Evolutionary conservation across 2,888 invertebrate genomes (phyloP).

Genomic region (Ornithoptera alexandrae): DNA sequence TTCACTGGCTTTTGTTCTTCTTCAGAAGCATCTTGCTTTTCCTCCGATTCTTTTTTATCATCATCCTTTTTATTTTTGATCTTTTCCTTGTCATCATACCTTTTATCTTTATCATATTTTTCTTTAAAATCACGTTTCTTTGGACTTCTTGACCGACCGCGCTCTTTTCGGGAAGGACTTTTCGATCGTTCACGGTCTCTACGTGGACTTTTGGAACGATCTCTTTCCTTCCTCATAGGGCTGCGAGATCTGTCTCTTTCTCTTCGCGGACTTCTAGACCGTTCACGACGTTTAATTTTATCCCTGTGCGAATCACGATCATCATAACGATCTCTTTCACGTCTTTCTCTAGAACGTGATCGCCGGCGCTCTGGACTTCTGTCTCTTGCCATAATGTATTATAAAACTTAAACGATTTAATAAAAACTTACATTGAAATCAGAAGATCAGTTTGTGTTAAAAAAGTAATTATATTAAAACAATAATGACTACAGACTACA

Average conservation of each 20-base stretch:
- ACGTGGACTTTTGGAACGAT: slow-evolving; percentile 51
- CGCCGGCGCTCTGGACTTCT: slow-evolving; percentile 67
- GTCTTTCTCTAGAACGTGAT: slow-evolving; percentile 68
- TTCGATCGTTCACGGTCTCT: slow-evolving; percentile 47
- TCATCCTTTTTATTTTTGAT: slow-evolving; percentile 60
- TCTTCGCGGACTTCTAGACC: slow-evolving; percentile 63
- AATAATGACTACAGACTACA: background rate
- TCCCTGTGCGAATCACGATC: slow-evolving; percentile 69
- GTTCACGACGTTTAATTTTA: slow-evolving; percentile 63
- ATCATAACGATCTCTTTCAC: slow-evolving; percentile 69
- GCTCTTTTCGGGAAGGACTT: slow-evolving; percentile 54
- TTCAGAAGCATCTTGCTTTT: slow-evolving; percentile 59
- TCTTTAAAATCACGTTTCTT: slow-evolving; percentile 63
- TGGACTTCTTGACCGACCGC: slow-evolving; percentile 61
- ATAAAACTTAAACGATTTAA: background rate
- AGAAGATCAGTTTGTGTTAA: background rate
- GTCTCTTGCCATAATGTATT: slow-evolving; percentile 57
- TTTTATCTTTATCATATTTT: slow-evolving; percentile 48
- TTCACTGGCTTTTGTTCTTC: slow-evolving; percentile 64
- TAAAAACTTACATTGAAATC: background rate
- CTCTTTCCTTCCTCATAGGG: slow-evolving; percentile 57
- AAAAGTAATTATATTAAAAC: slow-evolving; percentile 1
- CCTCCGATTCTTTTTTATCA: slow-evolving; percentile 59
- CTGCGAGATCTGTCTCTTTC: slow-evolving; percentile 59
- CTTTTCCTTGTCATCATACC: slow-evolving; percentile 68